phyloP scores from a whole-genome alignment of 1,140 invertebrate species.

The Drosophila ogumai region DNA sequence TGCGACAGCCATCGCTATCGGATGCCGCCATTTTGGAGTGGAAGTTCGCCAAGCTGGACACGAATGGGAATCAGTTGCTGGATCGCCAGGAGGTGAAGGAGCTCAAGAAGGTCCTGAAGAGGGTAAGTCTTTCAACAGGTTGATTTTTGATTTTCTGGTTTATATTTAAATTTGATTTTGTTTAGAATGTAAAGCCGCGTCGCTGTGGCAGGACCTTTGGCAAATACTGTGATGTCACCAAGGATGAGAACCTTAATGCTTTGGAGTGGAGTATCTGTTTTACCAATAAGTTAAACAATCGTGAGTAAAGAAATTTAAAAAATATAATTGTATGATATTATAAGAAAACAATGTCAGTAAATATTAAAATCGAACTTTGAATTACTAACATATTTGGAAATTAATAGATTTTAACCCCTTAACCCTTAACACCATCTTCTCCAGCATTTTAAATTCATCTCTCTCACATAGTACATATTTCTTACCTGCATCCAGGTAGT shows the following conservation, averaged over 20 bases:
- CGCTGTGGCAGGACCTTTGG: conserved; percentile 95
- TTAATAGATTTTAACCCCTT: no score
- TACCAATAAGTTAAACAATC: conserved; percentile 87
- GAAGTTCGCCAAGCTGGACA: conserved; percentile 94
- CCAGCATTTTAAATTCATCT: conserved; percentile 27
- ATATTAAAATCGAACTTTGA: no score
- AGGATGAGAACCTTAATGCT: conserved; percentile 90
- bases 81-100: conserved; percentile 92
- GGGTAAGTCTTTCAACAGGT: conserved; percentile 85
- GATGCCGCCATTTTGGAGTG: conserved; percentile 89
- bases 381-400: not conserved
- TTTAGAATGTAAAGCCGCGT: conserved; percentile 92
- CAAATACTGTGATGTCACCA: conserved; percentile 92
- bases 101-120: conserved; percentile 92
- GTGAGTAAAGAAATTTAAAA: conserved; percentile 75
- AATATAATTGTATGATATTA: not conserved
- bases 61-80: conserved; percentile 90
- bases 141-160: not conserved
- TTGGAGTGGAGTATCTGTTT: conserved; percentile 94
- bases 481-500: conserved; percentile 60
- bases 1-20: conserved; percentile 19
- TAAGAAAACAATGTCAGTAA: not conserved
- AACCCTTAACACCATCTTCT: conserved; percentile 3
- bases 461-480: conserved; percentile 22
- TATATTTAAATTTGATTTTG: not conserved